Base-by-base conservation (phyloP, 1,140 invertebrate species). In the Ooceraea biroi region DNA sequence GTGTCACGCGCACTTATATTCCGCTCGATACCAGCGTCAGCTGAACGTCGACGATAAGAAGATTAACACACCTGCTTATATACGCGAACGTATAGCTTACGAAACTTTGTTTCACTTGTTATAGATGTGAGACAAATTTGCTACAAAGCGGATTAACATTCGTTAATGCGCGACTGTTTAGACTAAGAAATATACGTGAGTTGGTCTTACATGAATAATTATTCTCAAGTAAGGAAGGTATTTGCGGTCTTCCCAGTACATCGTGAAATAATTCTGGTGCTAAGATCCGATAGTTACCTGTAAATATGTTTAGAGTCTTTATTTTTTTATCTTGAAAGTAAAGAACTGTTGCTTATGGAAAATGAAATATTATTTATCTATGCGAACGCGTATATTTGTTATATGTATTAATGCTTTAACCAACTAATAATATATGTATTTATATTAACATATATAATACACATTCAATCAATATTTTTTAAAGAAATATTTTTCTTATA, bases 21-120 rank as follows among this genome's bases (percentile, higher is more conserved):
- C 19, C 57, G 19, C 44, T 82, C 69, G 78, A 82, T 74, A 74
- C 10, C 8, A 14, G 55, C 78, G 57, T 82, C 57, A 82, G 69
- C 69, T 63, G 76, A 84, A 60, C n/a, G 60, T 58, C 57, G 63
- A 60, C 74, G 65, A 27, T 82, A 84, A 84, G 83, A 80, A 71
- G 83, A 84, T 84, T 84, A 84, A 80, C 83, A 68, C 55, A 78
- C 80, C 25, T 50, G 30, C 36, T 84, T 61, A 80, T 61, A 46
- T 80, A 19, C 50, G 10, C n/a, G 22, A 10, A 0, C 27, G 10
- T 25, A 25, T 60, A 46, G 7, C 22, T 50, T 22, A 11, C 4
- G 50, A 46, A 71, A 80, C 22, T 80, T 71, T 80, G 76, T 57
- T 71, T 69, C 76, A 57, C 22, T 69, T 46, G 36, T 80, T 68